These are phyloP conservation scores for Ageneiosus marmoratus DNA, from an alignment of 2,113 vertebrate genomes.

Conservation along the genomic window DNA sequence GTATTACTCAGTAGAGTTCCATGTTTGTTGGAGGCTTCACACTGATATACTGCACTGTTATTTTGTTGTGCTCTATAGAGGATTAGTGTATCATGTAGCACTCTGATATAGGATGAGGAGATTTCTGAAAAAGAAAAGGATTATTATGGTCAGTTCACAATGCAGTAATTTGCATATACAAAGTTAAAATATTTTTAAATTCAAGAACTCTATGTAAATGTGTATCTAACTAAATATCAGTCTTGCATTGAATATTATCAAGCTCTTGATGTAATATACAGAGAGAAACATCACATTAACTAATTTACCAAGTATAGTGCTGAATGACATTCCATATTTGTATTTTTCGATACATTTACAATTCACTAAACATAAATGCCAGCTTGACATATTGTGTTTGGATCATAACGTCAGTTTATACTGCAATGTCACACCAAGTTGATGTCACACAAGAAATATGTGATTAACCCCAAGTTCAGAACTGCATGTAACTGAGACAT, in stretches of 20 bases:
- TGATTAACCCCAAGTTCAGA: neutral
- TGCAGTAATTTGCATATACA: neutral
- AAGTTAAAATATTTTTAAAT: neutral
- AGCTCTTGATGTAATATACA: neutral
- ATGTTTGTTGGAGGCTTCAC: slow-evolving; percentile 86
- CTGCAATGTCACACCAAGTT: neutral
- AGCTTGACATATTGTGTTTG: neutral
- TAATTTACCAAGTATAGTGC: neutral
- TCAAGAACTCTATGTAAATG: neutral
- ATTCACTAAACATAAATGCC: neutral
- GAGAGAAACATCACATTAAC: neutral
- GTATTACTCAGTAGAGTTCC: slow-evolving; percentile 84
- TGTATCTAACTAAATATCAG: neutral
- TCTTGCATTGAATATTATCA: neutral
- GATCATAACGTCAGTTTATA: neutral
- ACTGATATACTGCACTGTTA: slow-evolving; percentile 89
- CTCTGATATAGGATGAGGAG: slow-evolving; percentile 46
- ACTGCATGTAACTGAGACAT: neutral
- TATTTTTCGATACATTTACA: neutral
- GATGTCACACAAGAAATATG: neutral
- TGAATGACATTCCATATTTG: neutral
- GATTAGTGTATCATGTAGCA: slow-evolving; percentile 75
- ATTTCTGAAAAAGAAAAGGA: slow-evolving; percentile 57
- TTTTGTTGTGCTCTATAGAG: slow-evolving; percentile 74
- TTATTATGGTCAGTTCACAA: neutral